Evolutionary conservation across 2,113 vertebrate species (phyloP), one percentile per base, ranked within the genome.

Genomic region (Manacus vitellinus): DNA sequence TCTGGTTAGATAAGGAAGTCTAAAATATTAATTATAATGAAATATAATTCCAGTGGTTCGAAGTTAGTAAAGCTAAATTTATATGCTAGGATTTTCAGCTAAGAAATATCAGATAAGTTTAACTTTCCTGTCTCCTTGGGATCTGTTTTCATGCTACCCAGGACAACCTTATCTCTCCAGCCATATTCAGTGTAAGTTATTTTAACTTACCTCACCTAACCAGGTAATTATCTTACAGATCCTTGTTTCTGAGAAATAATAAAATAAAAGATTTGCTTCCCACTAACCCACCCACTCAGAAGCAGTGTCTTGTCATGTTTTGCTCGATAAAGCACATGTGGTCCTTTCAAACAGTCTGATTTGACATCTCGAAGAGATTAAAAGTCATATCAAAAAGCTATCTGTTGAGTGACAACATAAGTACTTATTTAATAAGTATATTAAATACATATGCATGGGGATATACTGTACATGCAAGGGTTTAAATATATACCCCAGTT

Each of bases 401-500:
- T 90, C 35, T 77, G 96, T 91, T 86, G 96, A 96, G 95, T 92
- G 54, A 96, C 93, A 95, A 94, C 94, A 85, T 91, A 88, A 94
- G 85, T 82, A 97, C 95, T 59, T 92, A 91, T 93, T 83, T 66
- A 55, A 56, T 46, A 88, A 79, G 94, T 82, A 56, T 96, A 78
- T 94, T 92, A 88, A 91, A 94, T 74, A 90, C 96, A 86, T 63
- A 85, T 25, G 93, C 92, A 84, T 63, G 93, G 78, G 81, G 88
- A 93, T 95, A 97, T 91, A 78, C 66, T 93, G 85, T 96, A 96
- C 94, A 95, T 67, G 96, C 84, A 84, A 95, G 95, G 54, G 80
- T 97, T 97, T 65, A 96, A 97, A 95, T 76, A 93, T 96, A 97
- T 97, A 95, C 96, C 93, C 81, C 94, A 97, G 98, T 95, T 94